These are phyloP conservation scores for Tillus elongatus DNA, from an alignment of 2,888 invertebrate genomes.

Conservation along the genomic window DNA sequence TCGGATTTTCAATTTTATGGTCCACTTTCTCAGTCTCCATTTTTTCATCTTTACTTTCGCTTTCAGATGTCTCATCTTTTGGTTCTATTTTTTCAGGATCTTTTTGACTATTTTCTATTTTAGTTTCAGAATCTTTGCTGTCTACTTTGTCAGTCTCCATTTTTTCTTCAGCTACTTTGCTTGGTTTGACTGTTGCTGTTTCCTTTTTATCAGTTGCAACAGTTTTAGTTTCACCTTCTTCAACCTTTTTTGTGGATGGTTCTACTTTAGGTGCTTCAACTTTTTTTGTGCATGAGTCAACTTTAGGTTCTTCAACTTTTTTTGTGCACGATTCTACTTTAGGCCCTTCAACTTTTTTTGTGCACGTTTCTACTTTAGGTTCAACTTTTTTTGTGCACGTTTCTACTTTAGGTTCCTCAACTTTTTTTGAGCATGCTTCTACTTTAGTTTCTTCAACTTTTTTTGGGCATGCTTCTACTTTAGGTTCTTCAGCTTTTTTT, in stretches of 20 bases:
- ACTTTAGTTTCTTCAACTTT: conserved; percentile 4
- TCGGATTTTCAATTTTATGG: conserved; percentile 10
- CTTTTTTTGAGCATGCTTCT: too few species aligned
- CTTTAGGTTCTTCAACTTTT: conserved; percentile 9
- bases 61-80: conserved; percentile 9
- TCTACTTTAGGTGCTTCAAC: not conserved
- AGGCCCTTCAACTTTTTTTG: too few species aligned
- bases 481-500: conserved; percentile 9
- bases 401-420: conserved; percentile 13
- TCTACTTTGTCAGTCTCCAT: not conserved
- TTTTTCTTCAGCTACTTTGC: conserved; percentile 6
- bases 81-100: conserved; percentile 6
- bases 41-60: conserved; percentile 11
- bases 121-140: conserved; percentile 2
- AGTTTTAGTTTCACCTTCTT: conserved; percentile 8
- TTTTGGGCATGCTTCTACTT: conserved; percentile 10
- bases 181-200: not conserved
- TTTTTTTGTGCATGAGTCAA: conserved; percentile 9
- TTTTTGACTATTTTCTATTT: not conserved
- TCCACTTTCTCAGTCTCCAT: conserved; percentile 4
- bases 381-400: too few species aligned
- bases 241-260: conserved; percentile 9
- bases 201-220: conserved; percentile 7
- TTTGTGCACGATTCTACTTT: too few species aligned
- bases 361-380: conserved; percentile 8